Evolutionary conservation across 1,140 invertebrate species (phyloP).

Genomic region (Pentalonia nigronervosa): DNA sequence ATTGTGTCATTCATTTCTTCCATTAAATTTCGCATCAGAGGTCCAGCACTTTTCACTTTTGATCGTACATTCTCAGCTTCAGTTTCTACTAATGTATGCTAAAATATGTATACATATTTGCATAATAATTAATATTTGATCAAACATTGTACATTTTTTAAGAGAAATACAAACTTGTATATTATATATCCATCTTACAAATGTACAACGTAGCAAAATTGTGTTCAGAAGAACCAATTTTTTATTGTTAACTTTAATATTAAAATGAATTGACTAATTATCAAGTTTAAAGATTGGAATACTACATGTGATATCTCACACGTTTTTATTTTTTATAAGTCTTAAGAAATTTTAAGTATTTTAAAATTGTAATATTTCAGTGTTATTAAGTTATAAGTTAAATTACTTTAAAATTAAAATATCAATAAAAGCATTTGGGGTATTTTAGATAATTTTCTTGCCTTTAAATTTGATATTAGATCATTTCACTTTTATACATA

Average conservation of each 20-base stretch:
- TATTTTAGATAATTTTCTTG: background rate
- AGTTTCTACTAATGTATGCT: constrained; percentile 69
- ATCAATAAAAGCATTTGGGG: background rate
- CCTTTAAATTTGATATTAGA: background rate
- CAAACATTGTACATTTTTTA: background rate
- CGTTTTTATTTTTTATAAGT: background rate
- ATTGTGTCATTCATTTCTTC: constrained; percentile 70
- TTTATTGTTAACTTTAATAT: background rate
- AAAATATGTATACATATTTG: constrained; percentile 59
- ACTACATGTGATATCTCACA: no score
- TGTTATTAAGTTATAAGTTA: no score
- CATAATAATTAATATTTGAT: background rate
- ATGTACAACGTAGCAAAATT: background rate
- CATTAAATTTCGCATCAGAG: constrained; percentile 69
- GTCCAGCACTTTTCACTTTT: constrained; percentile 67
- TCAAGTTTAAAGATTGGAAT: no score
- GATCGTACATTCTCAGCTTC: constrained; percentile 70
- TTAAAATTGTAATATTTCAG: background rate
- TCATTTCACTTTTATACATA: background rate
- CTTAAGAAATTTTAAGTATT: background rate
- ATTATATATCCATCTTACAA: background rate
- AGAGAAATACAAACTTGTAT: background rate
- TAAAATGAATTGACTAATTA: no score
- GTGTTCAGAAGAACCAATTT: background rate
- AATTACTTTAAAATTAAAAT: background rate